A percentile compares a stretch with the other conserved stretches of the same genome.
phyloP scores from a whole-genome alignment of 1,140 invertebrate species.

The Oppia nitens region DNA sequence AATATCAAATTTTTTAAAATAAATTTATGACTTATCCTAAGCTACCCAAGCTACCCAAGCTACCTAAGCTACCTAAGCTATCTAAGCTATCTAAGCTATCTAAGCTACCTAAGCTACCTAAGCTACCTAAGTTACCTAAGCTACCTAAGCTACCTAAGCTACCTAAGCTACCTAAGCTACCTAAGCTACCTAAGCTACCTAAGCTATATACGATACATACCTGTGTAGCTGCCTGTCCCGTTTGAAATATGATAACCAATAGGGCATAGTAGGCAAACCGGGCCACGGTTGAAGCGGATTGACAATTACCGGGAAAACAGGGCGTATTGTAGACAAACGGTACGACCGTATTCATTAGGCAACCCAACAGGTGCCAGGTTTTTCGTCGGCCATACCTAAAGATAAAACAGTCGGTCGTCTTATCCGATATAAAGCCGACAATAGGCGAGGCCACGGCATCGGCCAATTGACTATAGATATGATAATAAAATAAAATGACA shows the following conservation, averaged over 20 bases:
- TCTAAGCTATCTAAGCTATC: too few relatives aligned
- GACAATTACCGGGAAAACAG: conserved; percentile 54
- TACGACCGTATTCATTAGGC: conserved; percentile 38
- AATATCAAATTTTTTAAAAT: background rate
- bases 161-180: too few relatives aligned
- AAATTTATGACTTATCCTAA: too few relatives aligned
- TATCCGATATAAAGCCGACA: conserved; percentile 69
- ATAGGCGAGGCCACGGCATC: conserved; percentile 77
- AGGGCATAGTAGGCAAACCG: conserved; percentile 70
- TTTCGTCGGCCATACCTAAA: conserved; percentile 58
- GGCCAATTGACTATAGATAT: conserved; percentile 70
- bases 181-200: too few relatives aligned
- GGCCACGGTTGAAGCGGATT: conserved; percentile 42
- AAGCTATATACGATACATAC: conserved; percentile 44
- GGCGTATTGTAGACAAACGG: conserved; percentile 77
- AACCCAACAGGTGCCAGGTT: conserved; percentile 77
- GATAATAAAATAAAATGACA: too few relatives aligned
- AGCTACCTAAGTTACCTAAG: too few relatives aligned
- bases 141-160: too few relatives aligned
- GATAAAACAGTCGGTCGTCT: conserved; percentile 42
- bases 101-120: too few relatives aligned
- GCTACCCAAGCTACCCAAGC: too few relatives aligned
- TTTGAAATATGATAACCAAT: conserved; percentile 85
- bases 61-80: too few relatives aligned
- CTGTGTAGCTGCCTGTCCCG: conserved; percentile 74